Conservation (phyloP, 2,888 invertebrate species). For the Capitulum mitella region DNA sequence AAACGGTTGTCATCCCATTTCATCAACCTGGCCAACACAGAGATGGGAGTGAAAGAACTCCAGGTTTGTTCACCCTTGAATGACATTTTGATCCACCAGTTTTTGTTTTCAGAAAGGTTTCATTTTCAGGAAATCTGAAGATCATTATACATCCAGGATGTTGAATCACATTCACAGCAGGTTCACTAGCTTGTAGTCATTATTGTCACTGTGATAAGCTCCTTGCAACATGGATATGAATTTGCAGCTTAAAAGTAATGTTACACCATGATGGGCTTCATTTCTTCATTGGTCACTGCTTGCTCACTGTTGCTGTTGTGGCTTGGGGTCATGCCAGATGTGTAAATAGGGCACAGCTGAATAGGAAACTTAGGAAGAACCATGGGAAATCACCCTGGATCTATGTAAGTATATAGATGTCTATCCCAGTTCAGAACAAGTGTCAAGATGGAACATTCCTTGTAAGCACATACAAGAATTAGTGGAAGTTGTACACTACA, state of each 20-base stretch:
- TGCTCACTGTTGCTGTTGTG: too few species aligned
- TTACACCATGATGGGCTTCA: neutral
- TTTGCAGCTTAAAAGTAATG: neutral
- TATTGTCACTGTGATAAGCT: neutral
- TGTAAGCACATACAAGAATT: too few species aligned
- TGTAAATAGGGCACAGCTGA: too few species aligned
- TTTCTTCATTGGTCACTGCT: too few species aligned
- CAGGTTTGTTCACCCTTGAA: neutral
- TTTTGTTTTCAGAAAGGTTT: neutral
- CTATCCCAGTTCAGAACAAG: too few species aligned
- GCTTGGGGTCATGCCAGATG: too few species aligned
- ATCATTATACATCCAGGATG: neutral
- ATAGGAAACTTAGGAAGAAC: too few species aligned
- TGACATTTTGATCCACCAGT: neutral
- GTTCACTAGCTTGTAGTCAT: neutral
- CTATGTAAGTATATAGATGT: too few species aligned
- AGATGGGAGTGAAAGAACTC: neutral
- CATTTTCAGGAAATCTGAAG: neutral
- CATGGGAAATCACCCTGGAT: too few species aligned
- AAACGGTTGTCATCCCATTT: neutral
- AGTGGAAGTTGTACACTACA: too few species aligned
- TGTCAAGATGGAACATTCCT: too few species aligned
- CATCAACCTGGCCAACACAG: neutral
- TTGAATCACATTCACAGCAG: neutral
- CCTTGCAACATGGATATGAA: too few species aligned